Conservation (phyloP, 2,113 vertebrate species). For the Regulus satrapa region DNA sequence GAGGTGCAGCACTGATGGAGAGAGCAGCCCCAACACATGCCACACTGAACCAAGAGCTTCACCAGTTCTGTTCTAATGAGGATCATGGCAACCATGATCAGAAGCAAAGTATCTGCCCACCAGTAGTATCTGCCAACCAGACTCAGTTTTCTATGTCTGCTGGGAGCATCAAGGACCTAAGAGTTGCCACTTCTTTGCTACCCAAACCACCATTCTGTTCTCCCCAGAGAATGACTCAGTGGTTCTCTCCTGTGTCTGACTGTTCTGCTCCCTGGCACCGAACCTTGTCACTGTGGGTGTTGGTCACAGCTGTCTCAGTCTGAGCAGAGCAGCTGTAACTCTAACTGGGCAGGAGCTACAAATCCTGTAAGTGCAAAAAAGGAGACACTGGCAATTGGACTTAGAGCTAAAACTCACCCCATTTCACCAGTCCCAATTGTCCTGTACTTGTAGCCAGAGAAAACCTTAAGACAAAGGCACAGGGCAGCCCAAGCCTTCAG, state of each 20-base stretch:
- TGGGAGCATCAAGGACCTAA: not conserved
- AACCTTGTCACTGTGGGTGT: fast-evolving
- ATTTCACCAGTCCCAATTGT: not conserved
- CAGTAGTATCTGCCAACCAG: not conserved
- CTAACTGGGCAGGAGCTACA: not conserved
- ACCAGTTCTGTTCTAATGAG: not conserved
- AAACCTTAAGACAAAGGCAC: slow-evolving; percentile 38
- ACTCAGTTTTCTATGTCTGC: not conserved
- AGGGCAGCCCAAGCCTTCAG: slow-evolving; percentile 3
- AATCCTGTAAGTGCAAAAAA: not conserved
- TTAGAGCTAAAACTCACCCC: not conserved
- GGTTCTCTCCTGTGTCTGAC: not conserved
- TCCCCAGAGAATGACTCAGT: not conserved
- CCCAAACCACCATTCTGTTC: not conserved
- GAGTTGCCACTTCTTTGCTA: not conserved
- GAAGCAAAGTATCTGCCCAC: not conserved
- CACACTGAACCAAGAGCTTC: not conserved
- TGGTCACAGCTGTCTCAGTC: not conserved
- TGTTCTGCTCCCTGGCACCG: not conserved
- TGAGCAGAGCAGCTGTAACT: not conserved
- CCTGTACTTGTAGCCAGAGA: not conserved
- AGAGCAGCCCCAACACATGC: not conserved
- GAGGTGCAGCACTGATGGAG: not conserved
- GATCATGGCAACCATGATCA: not conserved
- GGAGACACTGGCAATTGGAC: not conserved